Percentiles rank a stretch among this genome's conserved stretches.
Evolutionary conservation across 2,113 vertebrate genomes (phyloP).

Genomic region (Halcyon senegalensis): DNA sequence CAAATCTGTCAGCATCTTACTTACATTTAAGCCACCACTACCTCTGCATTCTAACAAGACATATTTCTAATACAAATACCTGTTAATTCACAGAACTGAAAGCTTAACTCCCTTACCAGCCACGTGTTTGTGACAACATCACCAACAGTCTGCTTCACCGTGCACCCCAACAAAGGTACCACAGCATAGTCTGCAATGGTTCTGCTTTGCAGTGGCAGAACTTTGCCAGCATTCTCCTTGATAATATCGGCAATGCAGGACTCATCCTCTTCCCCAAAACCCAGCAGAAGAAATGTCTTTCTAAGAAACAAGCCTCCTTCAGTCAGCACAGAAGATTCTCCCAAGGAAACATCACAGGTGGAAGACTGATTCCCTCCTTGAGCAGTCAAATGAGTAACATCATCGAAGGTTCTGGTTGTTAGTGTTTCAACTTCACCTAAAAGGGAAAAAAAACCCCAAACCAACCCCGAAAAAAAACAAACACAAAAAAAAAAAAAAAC

Average conservation of each 20-base stretch:
- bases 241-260: conserved; percentile 80
- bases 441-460: background rate
- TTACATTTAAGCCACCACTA: background rate
- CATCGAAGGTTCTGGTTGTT: background rate
- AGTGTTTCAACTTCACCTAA: conserved; percentile 57
- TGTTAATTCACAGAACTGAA: background rate
- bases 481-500: too few species aligned
- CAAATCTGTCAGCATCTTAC: background rate
- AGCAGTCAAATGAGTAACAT: background rate
- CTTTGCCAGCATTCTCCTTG: conserved; percentile 85
- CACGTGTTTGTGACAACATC: conserved; percentile 96
- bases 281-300: conserved; percentile 87
- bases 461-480: background rate
- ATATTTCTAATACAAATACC: background rate
- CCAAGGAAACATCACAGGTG: conserved; percentile 24
- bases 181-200: conserved; percentile 90
- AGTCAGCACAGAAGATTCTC: conserved; percentile 64
- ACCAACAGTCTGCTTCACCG: conserved; percentile 87
- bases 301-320: conserved; percentile 83
- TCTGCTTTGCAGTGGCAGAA: conserved; percentile 76
- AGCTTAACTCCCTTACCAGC: conserved; percentile 85
- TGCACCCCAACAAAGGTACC: conserved; percentile 90
- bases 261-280: conserved; percentile 86
- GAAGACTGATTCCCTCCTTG: conserved; percentile 46
- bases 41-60: background rate